phyloP scores from a whole-genome alignment of 2,113 vertebrate species.

The Misgurnus anguillicaudatus region DNA sequence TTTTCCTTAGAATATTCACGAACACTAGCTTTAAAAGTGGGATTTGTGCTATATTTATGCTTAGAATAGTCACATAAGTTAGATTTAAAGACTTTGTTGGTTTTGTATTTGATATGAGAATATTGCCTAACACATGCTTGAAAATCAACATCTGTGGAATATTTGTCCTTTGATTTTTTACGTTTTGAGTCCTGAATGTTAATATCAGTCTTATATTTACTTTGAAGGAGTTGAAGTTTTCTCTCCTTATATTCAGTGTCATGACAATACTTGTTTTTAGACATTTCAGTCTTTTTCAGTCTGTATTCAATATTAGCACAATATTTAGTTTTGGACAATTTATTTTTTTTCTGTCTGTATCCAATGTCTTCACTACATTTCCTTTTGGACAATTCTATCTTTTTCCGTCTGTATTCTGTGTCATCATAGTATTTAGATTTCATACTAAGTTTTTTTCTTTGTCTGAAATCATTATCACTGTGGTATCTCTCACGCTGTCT shows the following conservation, averaged over 20 bases:
- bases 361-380: no score
- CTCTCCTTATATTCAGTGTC: background rate
- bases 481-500: constrained; percentile 10
- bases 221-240: background rate
- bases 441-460: background rate
- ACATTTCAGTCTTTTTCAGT: background rate
- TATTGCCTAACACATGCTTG: background rate
- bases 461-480: background rate
- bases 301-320: background rate
- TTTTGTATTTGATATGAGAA: background rate
- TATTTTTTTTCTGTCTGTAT: no score
- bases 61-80: background rate
- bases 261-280: background rate
- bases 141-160: background rate
- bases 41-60: no score
- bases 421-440: background rate
- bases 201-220: constrained; percentile 3
- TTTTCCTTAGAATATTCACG: no score
- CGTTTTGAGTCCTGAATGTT: background rate
- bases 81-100: background rate
- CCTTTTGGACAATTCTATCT: no score
- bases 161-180: background rate
- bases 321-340: no score
- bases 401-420: no score
- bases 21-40: no score